Conservation (phyloP, 2,113 vertebrate species). For the Tautogolabrus adspersus region DNA sequence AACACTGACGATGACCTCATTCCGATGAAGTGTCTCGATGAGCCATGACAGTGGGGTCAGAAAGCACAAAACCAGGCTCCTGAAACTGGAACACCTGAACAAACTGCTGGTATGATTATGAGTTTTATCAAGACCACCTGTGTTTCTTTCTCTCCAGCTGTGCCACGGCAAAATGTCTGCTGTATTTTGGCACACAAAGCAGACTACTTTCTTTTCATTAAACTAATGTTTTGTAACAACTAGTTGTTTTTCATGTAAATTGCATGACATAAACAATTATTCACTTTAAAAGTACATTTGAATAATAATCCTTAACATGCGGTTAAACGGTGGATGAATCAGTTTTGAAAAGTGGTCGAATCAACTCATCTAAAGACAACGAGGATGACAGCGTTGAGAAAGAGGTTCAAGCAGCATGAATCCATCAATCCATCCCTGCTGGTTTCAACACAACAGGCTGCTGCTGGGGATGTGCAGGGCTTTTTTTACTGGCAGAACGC, state of each 20-base stretch:
- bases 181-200: background rate
- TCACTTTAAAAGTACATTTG: background rate
- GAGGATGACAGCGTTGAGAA: conserved; percentile 4
- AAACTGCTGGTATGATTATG: conserved; percentile 33
- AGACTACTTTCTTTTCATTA: background rate
- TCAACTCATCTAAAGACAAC: conserved; percentile 28
- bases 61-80: conserved; percentile 22
- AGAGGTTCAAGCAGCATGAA: conserved; percentile 40
- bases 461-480: conserved; percentile 16
- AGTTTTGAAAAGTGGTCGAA: conserved; percentile 21
- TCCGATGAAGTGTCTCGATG: conserved; percentile 27
- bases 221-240: background rate
- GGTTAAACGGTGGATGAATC: background rate
- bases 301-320: background rate
- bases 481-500: conserved; percentile 49
- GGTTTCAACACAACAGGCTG: conserved; percentile 18
- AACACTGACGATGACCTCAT: conserved; percentile 41
- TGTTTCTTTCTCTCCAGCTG: conserved; percentile 5
- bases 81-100: conserved; percentile 43
- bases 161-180: conserved; percentile 15
- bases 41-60: conserved; percentile 35
- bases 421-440: conserved; percentile 40
- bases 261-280: background rate
- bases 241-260: background rate
- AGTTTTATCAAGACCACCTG: conserved; percentile 47